Percentiles rank a stretch among this genome's conserved stretches.
phyloP scores from a whole-genome alignment of 2,113 vertebrate species.

The Microtus oregoni region DNA sequence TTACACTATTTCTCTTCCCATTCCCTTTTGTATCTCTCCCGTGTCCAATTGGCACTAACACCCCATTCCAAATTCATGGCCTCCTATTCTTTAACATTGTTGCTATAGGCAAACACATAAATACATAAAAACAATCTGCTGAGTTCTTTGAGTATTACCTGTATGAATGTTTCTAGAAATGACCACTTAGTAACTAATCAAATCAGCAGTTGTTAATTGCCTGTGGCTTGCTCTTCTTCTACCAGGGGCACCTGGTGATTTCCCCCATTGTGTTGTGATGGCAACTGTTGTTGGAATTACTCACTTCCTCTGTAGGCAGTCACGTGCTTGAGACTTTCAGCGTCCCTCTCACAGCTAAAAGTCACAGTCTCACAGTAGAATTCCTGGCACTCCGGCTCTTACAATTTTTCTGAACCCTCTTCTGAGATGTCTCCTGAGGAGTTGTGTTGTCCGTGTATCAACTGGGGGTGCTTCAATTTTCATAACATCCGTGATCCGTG shows the following conservation, averaged over 20 bases:
- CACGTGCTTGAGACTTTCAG: too few relatives aligned
- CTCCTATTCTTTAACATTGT: not conserved
- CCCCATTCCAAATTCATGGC: not conserved
- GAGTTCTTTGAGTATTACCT: not conserved
- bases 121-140: not conserved
- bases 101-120: too few relatives aligned
- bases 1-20: not conserved
- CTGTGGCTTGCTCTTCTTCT: not conserved
- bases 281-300: not conserved
- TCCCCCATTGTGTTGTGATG: not conserved
- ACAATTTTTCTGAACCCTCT: not conserved
- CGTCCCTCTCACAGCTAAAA: not conserved
- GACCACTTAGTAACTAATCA: not conserved
- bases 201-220: not conserved
- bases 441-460: not conserved
- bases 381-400: not conserved
- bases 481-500: not conserved
- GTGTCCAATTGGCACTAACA: not conserved
- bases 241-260: too few relatives aligned
- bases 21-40: not conserved
- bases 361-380: not conserved
- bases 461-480: not conserved
- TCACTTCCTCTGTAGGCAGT: not conserved
- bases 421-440: not conserved
- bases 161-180: not conserved